Evolutionary conservation across 2,797 vertebrate genomes (phyloP).

Genomic region (Tachyglossus aculeatus): DNA sequence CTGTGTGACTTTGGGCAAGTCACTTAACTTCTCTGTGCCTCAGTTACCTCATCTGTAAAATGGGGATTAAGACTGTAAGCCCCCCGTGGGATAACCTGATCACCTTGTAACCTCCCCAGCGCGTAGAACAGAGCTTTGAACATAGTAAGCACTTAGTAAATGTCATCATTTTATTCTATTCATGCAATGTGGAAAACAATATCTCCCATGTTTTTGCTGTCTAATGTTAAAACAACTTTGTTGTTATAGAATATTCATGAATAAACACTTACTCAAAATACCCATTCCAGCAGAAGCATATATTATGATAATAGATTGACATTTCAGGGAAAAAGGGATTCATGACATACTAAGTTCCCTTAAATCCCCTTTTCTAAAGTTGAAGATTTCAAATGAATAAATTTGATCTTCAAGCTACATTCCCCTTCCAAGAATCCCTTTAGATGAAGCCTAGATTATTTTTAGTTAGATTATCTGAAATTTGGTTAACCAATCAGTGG

Average conservation of each 20-base stretch:
- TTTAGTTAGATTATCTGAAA: slow-evolving; percentile 43
- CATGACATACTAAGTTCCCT: slow-evolving; percentile 52
- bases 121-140: no score
- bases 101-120: no score
- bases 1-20: no score
- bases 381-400: slow-evolving; percentile 41
- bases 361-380: slow-evolving; percentile 24
- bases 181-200: slow-evolving; percentile 41
- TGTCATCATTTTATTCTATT: no score
- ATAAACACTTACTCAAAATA: slow-evolving; percentile 59
- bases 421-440: slow-evolving; percentile 41
- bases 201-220: slow-evolving; percentile 52
- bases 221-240: slow-evolving; percentile 64
- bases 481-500: slow-evolving; percentile 27
- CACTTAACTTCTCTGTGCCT: no score
- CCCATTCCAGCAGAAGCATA: slow-evolving; percentile 43
- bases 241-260: slow-evolving; percentile 67
- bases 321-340: slow-evolving; percentile 55
- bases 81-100: no score
- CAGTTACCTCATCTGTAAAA: no score
- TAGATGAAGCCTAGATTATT: slow-evolving; percentile 15
- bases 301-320: slow-evolving; percentile 54
- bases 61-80: no score
- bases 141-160: no score
- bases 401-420: slow-evolving; percentile 32